Percentiles rank a stretch among this genome's conserved stretches.
Conservation (phyloP, 2,888 invertebrate species). For the Eledone cirrhosa region DNA sequence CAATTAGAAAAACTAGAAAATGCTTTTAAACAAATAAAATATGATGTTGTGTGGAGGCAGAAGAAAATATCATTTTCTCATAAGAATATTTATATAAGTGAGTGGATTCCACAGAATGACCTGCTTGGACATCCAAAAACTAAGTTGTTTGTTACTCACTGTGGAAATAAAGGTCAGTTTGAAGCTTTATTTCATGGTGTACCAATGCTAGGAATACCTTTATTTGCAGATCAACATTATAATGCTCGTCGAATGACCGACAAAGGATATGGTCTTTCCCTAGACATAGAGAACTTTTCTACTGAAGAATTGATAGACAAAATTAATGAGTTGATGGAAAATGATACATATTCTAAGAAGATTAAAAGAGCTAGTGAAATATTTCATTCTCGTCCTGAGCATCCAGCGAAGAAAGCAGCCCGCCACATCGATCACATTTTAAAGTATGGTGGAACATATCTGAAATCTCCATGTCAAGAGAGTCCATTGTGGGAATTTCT, state of each 20-base stretch:
- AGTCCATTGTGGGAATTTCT: too few species aligned
- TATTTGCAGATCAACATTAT: slow-evolving; percentile 40
- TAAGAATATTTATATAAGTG: slow-evolving; percentile 25
- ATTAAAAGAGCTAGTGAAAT: too few species aligned
- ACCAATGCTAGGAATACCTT: slow-evolving; percentile 42
- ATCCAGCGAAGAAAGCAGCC: too few species aligned
- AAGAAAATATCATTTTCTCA: neutral
- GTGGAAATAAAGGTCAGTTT: slow-evolving; percentile 42
- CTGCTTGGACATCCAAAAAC: slow-evolving; percentile 39
- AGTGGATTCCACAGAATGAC: slow-evolving; percentile 42
- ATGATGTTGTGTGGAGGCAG: slow-evolving; percentile 5
- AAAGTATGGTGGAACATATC: too few species aligned
- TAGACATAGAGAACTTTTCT: neutral
- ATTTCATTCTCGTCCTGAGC: too few species aligned
- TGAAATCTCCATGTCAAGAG: too few species aligned
- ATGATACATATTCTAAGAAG: too few species aligned
- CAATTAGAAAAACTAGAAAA: slow-evolving; percentile 31
- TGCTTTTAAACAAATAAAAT: slow-evolving; percentile 33
- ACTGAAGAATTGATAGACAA: neutral
- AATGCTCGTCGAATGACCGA: slow-evolving; percentile 28
- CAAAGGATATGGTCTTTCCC: neutral
- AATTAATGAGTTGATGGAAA: neutral
- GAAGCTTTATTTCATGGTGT: slow-evolving; percentile 44
- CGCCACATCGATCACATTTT: too few species aligned
- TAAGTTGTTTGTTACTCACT: slow-evolving; percentile 42